These are phyloP conservation scores for Corvus hawaiiensis DNA, from an alignment of 2,113 vertebrate species.

Conservation along the genomic window DNA sequence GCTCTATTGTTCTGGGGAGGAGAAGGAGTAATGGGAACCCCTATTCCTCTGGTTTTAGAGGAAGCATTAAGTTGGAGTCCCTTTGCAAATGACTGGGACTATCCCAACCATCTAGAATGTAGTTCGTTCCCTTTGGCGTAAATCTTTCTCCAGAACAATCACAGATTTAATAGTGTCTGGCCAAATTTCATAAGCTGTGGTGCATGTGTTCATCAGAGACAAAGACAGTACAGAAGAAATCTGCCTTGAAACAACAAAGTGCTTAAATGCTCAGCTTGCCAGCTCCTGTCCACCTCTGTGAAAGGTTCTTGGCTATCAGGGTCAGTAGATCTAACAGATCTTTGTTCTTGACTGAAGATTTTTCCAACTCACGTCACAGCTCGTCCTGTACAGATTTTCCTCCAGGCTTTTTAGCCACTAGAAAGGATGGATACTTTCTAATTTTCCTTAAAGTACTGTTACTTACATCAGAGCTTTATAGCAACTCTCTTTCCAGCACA, in stretches of 20 bases:
- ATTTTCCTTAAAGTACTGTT: neutral
- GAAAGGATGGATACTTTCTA: neutral
- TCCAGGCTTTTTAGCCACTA: neutral
- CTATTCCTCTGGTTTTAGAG: neutral
- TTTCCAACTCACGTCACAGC: neutral
- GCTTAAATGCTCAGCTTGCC: neutral
- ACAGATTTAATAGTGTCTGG: neutral
- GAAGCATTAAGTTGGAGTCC: neutral
- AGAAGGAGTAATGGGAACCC: neutral
- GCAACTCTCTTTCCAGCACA: neutral
- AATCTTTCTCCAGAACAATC: neutral
- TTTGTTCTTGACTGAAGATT: neutral
- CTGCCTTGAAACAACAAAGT: neutral
- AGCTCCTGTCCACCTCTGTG: neutral
- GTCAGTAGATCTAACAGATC: neutral
- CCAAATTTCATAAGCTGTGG: neutral
- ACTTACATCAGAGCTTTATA: neutral
- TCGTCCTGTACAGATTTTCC: neutral
- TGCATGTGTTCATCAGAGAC: neutral
- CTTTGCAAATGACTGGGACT: neutral
- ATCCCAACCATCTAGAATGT: rapidly evolving
- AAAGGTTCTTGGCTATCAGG: neutral
- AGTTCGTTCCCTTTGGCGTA: rapidly evolving
- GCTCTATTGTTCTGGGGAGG: neutral
- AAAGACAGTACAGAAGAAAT: neutral